phyloP scores from a whole-genome alignment of 1,140 invertebrate genomes.

The Laupala kohalensis region DNA sequence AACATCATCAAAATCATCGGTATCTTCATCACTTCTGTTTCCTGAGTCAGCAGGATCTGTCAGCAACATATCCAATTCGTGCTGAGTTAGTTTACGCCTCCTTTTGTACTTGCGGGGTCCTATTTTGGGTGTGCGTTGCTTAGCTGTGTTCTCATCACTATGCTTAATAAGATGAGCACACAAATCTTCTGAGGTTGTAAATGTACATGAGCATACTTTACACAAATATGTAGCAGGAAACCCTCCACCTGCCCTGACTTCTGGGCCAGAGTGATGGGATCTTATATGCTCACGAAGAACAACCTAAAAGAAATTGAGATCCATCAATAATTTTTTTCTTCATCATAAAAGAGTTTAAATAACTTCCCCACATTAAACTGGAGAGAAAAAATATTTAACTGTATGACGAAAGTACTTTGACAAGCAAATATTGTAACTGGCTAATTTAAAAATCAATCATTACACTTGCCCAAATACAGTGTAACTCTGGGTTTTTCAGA shows the following conservation, averaged over 20 bases:
- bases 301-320: conserved; percentile 36
- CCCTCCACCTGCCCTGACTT: conserved; percentile 40
- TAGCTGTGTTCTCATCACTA: conserved; percentile 66
- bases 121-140: conserved; percentile 50
- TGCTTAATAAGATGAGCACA: conserved; percentile 69
- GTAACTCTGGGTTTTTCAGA: no score
- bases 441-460: no score
- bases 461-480: no score
- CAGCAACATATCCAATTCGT: conserved; percentile 14
- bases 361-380: no score
- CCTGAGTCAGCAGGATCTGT: conserved; percentile 21
- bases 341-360: no score
- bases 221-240: conserved; percentile 48
- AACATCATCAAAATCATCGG: conserved; percentile 31
- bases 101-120: conserved; percentile 68
- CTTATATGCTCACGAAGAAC: conserved; percentile 67
- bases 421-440: no score
- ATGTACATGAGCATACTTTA: conserved; percentile 54
- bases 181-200: conserved; percentile 53
- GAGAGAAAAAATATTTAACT: no score
- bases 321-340: no score
- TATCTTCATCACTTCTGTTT: conserved; percentile 27
- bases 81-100: conserved; percentile 50
- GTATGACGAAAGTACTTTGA: no score
- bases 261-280: conserved; percentile 65